Percentiles rank a stretch among this genome's conserved stretches.
Evolutionary conservation across 2,797 vertebrate genomes (phyloP).

Genomic region (Atherinosoma microstoma): DNA sequence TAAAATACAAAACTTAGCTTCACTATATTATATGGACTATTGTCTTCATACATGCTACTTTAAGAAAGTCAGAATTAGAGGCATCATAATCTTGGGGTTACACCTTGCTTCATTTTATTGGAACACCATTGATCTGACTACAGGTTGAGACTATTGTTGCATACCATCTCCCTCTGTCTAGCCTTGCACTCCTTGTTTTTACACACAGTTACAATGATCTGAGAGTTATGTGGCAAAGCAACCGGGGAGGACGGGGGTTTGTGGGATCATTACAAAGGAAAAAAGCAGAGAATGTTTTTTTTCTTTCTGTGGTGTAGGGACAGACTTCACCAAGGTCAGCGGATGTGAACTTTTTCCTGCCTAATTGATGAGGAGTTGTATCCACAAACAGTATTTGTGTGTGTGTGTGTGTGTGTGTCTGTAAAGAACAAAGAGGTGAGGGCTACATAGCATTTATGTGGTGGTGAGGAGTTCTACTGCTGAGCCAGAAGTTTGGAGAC

Average conservation of each 20-base stretch:
- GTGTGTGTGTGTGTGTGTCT: neutral
- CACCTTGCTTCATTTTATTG: no score
- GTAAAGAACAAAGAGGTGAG: conserved; percentile 4
- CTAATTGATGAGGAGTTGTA: neutral
- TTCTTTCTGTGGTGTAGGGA: neutral
- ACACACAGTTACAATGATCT: neutral
- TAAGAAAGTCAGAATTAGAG: no score
- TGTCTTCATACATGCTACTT: no score
- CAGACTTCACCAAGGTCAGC: neutral
- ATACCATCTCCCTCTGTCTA: neutral
- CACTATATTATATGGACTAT: no score
- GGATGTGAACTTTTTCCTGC: neutral
- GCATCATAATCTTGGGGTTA: no score
- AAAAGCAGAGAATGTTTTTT: neutral
- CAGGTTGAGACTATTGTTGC: neutral
- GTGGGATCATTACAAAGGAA: neutral
- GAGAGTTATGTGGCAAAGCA: neutral
- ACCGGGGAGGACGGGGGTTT: neutral
- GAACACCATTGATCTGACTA: neutral
- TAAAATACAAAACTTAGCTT: neutral
- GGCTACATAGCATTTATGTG: conserved; percentile 19
- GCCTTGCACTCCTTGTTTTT: neutral
- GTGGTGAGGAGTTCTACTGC: conserved; percentile 40
- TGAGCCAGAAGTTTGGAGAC: conserved; percentile 43
- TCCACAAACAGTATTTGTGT: no score